Evolutionary conservation across 1,140 invertebrate species (phyloP), one percentile per base, ranked within the genome.

Genomic region (Mylabris phalerata): DNA sequence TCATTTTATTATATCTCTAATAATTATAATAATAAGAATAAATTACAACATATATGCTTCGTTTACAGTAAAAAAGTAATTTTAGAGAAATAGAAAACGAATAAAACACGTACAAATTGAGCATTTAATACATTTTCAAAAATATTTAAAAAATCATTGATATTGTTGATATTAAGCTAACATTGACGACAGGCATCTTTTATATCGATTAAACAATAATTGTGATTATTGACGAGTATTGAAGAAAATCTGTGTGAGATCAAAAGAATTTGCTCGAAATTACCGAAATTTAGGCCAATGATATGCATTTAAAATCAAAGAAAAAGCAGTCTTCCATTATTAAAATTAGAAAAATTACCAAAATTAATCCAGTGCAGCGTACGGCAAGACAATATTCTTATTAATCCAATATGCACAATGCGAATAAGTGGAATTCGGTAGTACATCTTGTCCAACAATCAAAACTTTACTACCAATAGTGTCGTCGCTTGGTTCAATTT

Each of bases 361-460:
- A 59, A 39, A 64, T 76, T 78, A 84, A 71, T 84, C 80, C 19
- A 80, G 66, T 64, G 79, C 80, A 50, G 83, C 87, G 67, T 85
- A 88, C 40, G 78, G 75, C 6, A 86, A 86, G 38, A 88, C 88
- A 57, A 91, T 80, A 63, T 88, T 79, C 50, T 88, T 82, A 9
- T 78, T 76, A 58, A 87, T 86, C 82, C 89, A 89, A 61, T 84
- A 83, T 48, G 87, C 83, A 73, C 89, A 92, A 60, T 84, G 82
- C 0, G 82, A 80, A 70, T 88, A 82, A 39, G 82, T 81, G 10
- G 73, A 73, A 26, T 81, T 75, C 0, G 82, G 74, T 5, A 84
- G 69, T 0, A 81, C 76, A 68, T 90, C 87, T 68, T 89, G 84
- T 3, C 79, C 85, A 1, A 90, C 80, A 25, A 84, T 75, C 1